phyloP scores from a whole-genome alignment of 2,888 invertebrate genomes.

The Drosophila lutescens region DNA sequence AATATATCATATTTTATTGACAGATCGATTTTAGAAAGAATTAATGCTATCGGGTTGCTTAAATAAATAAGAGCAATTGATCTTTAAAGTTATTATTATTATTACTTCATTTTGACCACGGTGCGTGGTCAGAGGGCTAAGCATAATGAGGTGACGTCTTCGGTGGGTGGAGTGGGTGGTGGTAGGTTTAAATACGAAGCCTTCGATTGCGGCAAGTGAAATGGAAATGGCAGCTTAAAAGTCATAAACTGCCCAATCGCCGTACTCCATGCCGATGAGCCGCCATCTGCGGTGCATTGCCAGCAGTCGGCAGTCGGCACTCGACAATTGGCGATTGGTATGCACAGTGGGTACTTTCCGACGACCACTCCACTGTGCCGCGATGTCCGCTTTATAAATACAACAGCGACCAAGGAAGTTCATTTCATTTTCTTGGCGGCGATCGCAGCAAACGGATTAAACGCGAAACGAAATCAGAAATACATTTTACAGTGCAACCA shows the following conservation, averaged over 20 bases:
- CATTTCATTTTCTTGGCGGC: conserved; percentile 80
- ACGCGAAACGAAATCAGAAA: neutral
- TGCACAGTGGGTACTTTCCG: conserved; percentile 44
- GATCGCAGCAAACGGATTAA: conserved; percentile 66
- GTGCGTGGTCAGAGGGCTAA: conserved; percentile 19
- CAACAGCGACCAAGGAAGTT: conserved; percentile 82
- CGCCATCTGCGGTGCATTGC: conserved; percentile 20
- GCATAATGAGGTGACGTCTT: conserved; percentile 54
- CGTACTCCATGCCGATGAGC: conserved; percentile 46
- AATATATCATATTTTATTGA: too few species aligned
- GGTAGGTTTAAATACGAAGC: neutral
- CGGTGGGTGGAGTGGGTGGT: conserved; percentile 1
- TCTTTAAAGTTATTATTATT: too few species aligned
- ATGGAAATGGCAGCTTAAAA: conserved; percentile 73
- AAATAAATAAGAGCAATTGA: too few species aligned
- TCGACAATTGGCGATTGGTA: conserved; percentile 47
- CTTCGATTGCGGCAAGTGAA: conserved; percentile 62
- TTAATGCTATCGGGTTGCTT: too few species aligned
- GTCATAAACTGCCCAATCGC: conserved; percentile 66
- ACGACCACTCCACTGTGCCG: conserved; percentile 31
- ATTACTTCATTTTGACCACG: conserved; percentile 5
- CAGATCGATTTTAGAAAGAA: too few species aligned
- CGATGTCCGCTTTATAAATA: conserved; percentile 84
- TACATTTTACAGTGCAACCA: too few species aligned
- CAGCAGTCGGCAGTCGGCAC: neutral